phyloP scores from a whole-genome alignment of 2,888 invertebrate species.

The Sarcophaga variegata region DNA sequence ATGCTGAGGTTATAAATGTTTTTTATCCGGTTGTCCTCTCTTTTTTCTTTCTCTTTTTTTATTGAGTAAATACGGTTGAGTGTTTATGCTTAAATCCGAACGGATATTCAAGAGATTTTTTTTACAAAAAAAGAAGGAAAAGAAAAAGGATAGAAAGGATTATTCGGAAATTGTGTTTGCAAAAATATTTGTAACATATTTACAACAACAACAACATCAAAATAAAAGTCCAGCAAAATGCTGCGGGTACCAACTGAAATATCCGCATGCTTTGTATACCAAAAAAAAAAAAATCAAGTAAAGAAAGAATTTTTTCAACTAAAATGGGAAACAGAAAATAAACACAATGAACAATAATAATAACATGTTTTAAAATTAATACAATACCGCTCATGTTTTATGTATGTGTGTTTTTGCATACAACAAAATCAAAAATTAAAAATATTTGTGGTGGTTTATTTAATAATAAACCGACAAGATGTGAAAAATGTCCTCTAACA shows the following conservation, averaged over 20 bases:
- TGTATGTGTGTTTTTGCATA: neutral
- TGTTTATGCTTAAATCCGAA: constrained; percentile 22
- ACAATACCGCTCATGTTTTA: constrained; percentile 9
- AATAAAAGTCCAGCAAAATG: neutral
- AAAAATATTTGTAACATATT: constrained; percentile 42
- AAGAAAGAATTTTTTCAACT: too few relatives aligned
- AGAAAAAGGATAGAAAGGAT: neutral
- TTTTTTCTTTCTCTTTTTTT: neutral
- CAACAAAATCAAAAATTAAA: neutral
- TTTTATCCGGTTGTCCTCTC: neutral
- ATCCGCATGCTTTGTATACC: too few relatives aligned
- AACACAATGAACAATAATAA: constrained; percentile 6
- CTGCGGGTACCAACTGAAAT: too few relatives aligned
- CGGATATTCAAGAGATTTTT: constrained; percentile 54
- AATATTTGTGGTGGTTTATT: too few relatives aligned
- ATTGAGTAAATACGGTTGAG: neutral
- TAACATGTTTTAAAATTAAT: constrained; percentile 12
- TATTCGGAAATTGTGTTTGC: constrained; percentile 55
- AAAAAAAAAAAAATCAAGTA: too few relatives aligned
- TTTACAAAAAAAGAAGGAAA: constrained; percentile 14
- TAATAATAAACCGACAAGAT: too few relatives aligned
- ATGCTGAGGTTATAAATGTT: constrained; percentile 54
- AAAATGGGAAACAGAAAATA: too few relatives aligned
- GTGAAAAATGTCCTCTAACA: too few relatives aligned
- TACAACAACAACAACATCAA: neutral